phyloP scores from a whole-genome alignment of 2,113 vertebrate species.

The Gopherus flavomarginatus region DNA sequence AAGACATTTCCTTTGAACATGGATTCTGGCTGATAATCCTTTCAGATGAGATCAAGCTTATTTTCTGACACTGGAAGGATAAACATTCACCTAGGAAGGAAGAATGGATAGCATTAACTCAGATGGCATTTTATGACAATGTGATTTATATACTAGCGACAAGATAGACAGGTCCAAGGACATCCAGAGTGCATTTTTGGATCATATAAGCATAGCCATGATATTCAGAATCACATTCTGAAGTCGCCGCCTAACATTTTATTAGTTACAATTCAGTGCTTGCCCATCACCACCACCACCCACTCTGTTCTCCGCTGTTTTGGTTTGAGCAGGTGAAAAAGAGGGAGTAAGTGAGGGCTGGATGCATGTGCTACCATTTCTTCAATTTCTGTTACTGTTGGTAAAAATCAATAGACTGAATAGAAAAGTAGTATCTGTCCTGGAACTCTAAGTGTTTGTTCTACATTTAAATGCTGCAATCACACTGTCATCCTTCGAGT shows the following conservation, averaged over 20 bases:
- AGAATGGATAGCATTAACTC: constrained; percentile 4
- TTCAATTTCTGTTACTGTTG: constrained; percentile 9
- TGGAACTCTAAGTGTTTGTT: background rate
- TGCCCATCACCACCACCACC: background rate
- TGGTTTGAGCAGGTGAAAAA: constrained; percentile 5
- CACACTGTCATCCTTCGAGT: background rate
- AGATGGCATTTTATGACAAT: background rate
- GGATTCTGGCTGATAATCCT: background rate
- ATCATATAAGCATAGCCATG: background rate
- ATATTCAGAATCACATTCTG: constrained; percentile 13
- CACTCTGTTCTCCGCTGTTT: accelerated
- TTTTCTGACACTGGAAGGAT: background rate
- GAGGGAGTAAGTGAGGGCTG: background rate
- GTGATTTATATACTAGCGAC: background rate
- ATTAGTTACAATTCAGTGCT: background rate
- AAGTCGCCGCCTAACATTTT: background rate
- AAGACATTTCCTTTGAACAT: constrained; percentile 3
- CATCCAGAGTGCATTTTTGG: background rate
- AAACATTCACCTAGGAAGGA: background rate
- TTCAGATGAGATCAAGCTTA: too few relatives aligned
- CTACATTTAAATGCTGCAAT: constrained; percentile 7
- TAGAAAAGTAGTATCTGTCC: background rate
- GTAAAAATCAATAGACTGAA: constrained; percentile 35
- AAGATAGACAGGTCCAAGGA: background rate
- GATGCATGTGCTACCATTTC: background rate